Base-by-base conservation (phyloP, 1,140 invertebrate species). In the Chironomus tepperi region DNA sequence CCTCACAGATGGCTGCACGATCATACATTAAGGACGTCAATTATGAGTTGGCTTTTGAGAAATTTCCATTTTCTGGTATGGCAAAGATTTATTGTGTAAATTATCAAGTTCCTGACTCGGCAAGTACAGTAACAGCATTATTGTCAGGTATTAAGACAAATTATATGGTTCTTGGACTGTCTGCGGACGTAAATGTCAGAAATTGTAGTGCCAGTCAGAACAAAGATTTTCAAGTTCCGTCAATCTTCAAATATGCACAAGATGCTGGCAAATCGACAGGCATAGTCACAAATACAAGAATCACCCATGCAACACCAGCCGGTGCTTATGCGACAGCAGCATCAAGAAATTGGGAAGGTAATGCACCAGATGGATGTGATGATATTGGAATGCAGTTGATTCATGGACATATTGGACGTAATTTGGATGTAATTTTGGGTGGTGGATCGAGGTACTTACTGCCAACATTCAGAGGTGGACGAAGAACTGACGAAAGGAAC, bases 251-350 rank as follows among this genome's bases (percentile, higher is more conserved):
- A 74, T 57, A 43, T n/a, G 73, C 73, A 15, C 73, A 74, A 34
- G 16, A 74, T 47, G 42, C 73, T 15, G 73, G 73, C 0, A 47
- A 74, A n/a, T 73, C 42, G 43, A 90, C 90, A 43, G 91, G 87
- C 76, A 81, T 82, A 73, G 76, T 82, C 78, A 90, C 89, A 12
- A 93, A 91, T 2, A 95, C 90, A 0, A 88, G 91, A 0, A 85
- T 94, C 0, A 93, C 92, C 0, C 91, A 94, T 79, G 93, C 93
- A 2, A 93, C 92, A 1, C 93, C 93, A 0, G 90, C 89, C 0
- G 88, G 88, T 7, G 82, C 88, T 0, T 94, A 91, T 77, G 90
- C 92, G n/a, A 86, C 89, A 74, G 12, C 73, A 42, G 43, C 43
- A 16, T 42, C 43, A 9, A 24, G 75, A 19, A 6, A 43, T 18